Conservation (phyloP, 2,888 invertebrate genomes). For the Mesopsocus fuscifrons region DNA sequence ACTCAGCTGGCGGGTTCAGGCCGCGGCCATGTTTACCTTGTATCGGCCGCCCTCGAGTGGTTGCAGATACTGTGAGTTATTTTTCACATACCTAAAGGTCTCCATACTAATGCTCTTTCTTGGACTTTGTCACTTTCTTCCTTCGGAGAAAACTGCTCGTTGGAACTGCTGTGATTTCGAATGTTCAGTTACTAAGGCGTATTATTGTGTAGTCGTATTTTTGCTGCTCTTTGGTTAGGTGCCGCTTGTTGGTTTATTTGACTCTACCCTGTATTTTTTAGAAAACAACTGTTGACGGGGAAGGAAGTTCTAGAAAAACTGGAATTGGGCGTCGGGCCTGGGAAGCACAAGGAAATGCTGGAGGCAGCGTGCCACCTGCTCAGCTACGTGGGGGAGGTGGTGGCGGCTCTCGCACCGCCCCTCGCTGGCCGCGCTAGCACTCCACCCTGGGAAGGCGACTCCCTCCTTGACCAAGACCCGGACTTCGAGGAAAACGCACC, state of each 20-base stretch:
- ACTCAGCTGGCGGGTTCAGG: constrained; percentile 62
- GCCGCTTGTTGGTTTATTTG: too few relatives aligned
- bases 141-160: too few relatives aligned
- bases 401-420: constrained; percentile 32
- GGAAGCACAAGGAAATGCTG: constrained; percentile 31
- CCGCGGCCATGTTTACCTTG: constrained; percentile 57
- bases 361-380: constrained; percentile 70
- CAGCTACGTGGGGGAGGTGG: constrained; percentile 64
- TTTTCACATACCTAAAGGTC: constrained; percentile 7
- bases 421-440: constrained; percentile 22
- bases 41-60: constrained; percentile 66
- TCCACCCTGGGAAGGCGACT: constrained; percentile 65
- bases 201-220: too few relatives aligned
- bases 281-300: constrained; percentile 34
- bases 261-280: too few relatives aligned
- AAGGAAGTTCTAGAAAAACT: constrained; percentile 37
- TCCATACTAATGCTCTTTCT: too few relatives aligned
- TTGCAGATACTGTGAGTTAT: constrained; percentile 44
- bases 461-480: constrained; percentile 52
- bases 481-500: constrained; percentile 73
- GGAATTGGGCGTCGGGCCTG: constrained; percentile 27
- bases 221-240: too few relatives aligned
- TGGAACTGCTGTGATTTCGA: too few relatives aligned
- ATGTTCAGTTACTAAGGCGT: too few relatives aligned
- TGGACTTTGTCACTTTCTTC: too few relatives aligned